Conservation (phyloP, 2,888 invertebrate species). For the Athrips mouffetella region DNA sequence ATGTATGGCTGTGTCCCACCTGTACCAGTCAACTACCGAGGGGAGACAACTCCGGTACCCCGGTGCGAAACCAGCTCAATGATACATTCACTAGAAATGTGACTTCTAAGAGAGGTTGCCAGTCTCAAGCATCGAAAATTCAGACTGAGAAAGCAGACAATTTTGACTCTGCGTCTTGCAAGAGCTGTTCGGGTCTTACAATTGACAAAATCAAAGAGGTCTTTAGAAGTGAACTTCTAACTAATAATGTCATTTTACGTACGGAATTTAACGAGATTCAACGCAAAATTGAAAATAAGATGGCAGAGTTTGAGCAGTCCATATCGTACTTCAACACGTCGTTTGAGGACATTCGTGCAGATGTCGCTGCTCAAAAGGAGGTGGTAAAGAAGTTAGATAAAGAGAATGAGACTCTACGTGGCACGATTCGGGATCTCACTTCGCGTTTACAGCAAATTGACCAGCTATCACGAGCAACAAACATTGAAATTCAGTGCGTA, state of each 20-base stretch:
- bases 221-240: neutral
- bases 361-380: neutral
- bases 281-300: neutral
- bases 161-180: too few species aligned
- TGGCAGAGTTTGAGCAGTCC: slow-evolving; percentile 6
- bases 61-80: too few species aligned
- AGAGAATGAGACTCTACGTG: slow-evolving; percentile 19
- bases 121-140: slow-evolving; percentile 19
- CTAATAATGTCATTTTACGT: neutral
- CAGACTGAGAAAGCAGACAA: too few species aligned
- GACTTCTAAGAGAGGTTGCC: neutral
- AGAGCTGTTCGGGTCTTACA: neutral
- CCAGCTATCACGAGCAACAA: slow-evolving; percentile 22
- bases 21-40: neutral
- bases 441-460: slow-evolving; percentile 21
- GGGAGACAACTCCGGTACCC: too few species aligned
- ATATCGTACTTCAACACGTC: slow-evolving; percentile 6
- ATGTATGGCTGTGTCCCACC: neutral
- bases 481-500: slow-evolving; percentile 27
- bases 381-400: slow-evolving; percentile 1
- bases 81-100: too few species aligned
- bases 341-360: slow-evolving; percentile 9
- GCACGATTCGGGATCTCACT: slow-evolving; percentile 1
- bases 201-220: neutral
- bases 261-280: neutral